Conservation (phyloP, 2,797 vertebrate species). For the Masticophis lateralis region DNA sequence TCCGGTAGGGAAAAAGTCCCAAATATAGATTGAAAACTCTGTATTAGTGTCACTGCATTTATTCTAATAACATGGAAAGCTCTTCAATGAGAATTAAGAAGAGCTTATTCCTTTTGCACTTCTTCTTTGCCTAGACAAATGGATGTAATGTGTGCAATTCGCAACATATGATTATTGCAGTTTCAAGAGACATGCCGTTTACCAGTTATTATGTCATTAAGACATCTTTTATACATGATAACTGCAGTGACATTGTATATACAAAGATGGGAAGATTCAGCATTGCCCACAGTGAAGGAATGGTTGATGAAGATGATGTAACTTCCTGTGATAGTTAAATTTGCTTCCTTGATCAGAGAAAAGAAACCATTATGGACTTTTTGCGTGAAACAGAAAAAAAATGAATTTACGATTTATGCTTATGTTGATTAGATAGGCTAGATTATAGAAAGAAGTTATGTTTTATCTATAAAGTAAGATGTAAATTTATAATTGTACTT, state of each 20-base stretch:
- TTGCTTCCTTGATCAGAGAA: neutral
- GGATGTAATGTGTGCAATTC: neutral
- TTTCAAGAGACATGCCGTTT: constrained; percentile 5
- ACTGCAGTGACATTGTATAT: neutral
- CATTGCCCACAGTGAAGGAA: neutral
- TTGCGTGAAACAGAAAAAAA: neutral
- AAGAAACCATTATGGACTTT: neutral
- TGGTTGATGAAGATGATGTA: neutral
- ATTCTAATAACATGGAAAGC: neutral
- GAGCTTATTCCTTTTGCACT: neutral
- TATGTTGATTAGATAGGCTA: neutral
- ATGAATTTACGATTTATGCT: neutral
- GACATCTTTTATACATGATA: neutral
- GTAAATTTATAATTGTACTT: neutral
- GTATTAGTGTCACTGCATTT: neutral
- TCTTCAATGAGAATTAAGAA: neutral
- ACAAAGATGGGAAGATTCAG: neutral
- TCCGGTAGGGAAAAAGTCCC: neutral
- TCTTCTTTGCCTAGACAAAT: neutral
- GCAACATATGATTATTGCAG: neutral
- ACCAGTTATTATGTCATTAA: neutral
- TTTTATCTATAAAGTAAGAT: neutral
- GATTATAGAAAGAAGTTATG: neutral
- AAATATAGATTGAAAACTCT: neutral
- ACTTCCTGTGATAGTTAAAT: neutral